Evolutionary conservation across 2,113 vertebrate species (phyloP), one percentile per base, ranked within the genome.

Genomic region (Oceanites oceanicus): DNA sequence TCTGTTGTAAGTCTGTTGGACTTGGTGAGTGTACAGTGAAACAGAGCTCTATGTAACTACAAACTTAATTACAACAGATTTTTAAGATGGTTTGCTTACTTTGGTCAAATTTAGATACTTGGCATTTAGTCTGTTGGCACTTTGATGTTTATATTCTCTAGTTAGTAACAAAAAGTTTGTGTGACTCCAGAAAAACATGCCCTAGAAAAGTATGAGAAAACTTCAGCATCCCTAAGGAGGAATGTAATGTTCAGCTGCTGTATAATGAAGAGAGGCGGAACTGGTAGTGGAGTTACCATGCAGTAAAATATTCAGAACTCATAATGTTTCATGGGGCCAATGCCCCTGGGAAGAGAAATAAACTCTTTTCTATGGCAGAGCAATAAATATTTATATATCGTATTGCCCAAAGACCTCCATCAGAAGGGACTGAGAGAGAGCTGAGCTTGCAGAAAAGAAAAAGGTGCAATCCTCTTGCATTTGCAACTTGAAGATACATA

Each of bases 351-450:
- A 94, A 94, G 25, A 79, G 40, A 94, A 94, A 93, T 82, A 94
- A 95, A 95, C 91, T 81, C 70, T 88, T 92, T 91, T 66, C 87
- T 87, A n/a, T 76, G 77, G 45, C 76, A 94, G 25, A 91, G 45
- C 58, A 89, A 93, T 94, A 96, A 94, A 94, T 96, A 97, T 97
- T 96, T 95, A 88, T 94, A 53, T 53, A 75, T 81, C 0, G 2
- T 61, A 72, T 88, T 93, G 77, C 76, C 90, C 83, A 81, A 96
- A 95, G 86, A 81, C 68, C 68, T 91, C 73, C 22, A 66, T 61
- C 80, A 87, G 81, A 86, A 82, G 58, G 49, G 66, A 82, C 34
- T 85, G 73, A 75, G 49, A 56, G 49, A 62, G 12, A 90, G 66
- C 77, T 94, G 89, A 82, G 16, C 50, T 45, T 79, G 71, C 87